Conservation (phyloP, 2,888 invertebrate species). For the Pyrrhia umbra region DNA sequence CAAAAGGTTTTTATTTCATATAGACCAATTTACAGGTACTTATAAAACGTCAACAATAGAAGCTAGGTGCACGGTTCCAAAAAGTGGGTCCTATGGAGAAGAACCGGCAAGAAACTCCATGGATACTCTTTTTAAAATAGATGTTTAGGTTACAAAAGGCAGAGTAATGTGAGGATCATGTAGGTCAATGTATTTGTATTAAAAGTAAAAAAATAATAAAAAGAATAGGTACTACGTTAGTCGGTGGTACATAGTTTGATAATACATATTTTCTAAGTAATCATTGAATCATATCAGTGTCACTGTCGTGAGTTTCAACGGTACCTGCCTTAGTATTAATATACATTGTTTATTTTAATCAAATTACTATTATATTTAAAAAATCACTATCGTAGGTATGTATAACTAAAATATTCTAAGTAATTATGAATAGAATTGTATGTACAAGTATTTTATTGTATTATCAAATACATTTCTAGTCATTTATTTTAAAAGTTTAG, state of each 20-base stretch:
- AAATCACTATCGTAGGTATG: neutral
- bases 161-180: too few relatives aligned
- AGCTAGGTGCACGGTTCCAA: too few relatives aligned
- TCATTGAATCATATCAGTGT: slow-evolving; percentile 53
- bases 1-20: too few relatives aligned
- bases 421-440: neutral
- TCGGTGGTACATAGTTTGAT: neutral
- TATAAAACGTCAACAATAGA: too few relatives aligned
- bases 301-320: slow-evolving; percentile 44
- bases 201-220: too few relatives aligned
- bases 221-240: too few relatives aligned
- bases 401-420: neutral
- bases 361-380: neutral
- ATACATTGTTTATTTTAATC: slow-evolving; percentile 30
- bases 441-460: slow-evolving; percentile 1
- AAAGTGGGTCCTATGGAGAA: too few relatives aligned
- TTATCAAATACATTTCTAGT: slow-evolving; percentile 35
- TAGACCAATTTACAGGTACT: too few relatives aligned
- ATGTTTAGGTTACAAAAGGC: too few relatives aligned
- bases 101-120: too few relatives aligned
- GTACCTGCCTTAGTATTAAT: slow-evolving; percentile 61
- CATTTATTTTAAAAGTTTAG: slow-evolving; percentile 13
- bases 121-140: too few relatives aligned
- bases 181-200: too few relatives aligned
- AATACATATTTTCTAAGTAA: slow-evolving; percentile 5